Evolutionary conservation across 2,113 vertebrate genomes (phyloP).

Genomic region (Madoqua kirkii): DNA sequence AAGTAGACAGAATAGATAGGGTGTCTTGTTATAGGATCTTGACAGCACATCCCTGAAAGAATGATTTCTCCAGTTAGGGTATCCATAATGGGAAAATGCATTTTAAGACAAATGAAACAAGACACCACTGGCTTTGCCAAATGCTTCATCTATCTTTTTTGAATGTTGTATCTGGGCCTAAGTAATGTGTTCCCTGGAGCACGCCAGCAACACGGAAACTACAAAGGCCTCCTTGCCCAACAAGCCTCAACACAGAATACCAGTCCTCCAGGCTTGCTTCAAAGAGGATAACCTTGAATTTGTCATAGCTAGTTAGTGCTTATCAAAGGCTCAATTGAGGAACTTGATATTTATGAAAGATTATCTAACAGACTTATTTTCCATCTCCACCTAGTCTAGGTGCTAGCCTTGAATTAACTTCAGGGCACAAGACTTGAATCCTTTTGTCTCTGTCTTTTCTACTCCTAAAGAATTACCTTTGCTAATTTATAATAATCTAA

Average conservation of each 20-base stretch:
- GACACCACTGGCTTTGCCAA: not conserved
- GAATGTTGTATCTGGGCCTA: not conserved
- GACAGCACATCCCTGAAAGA: not conserved
- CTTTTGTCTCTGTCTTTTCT: not conserved
- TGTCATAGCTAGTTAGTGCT: not conserved
- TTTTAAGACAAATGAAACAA: not conserved
- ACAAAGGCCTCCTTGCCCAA: conserved; percentile 16
- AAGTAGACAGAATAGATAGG: not conserved
- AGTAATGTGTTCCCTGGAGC: not conserved
- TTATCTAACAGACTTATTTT: conserved; percentile 22
- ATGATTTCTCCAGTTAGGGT: not conserved
- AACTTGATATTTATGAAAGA: conserved; percentile 4
- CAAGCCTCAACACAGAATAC: conserved; percentile 29
- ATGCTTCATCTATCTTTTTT: not conserved
- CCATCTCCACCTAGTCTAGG: not conserved
- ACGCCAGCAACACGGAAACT: not conserved
- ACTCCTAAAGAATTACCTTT: not conserved
- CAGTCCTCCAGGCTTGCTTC: conserved; percentile 35
- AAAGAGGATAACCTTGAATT: not conserved
- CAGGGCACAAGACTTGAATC: not conserved
- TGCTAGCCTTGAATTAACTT: not conserved
- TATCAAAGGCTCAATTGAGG: conserved; percentile 38
- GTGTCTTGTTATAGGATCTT: not conserved
- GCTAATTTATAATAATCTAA: not conserved
- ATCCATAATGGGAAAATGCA: not conserved